These are phyloP conservation scores for Pipistrellus kuhlii DNA, from an alignment of 2,797 vertebrate genomes.

Conservation along the genomic window DNA sequence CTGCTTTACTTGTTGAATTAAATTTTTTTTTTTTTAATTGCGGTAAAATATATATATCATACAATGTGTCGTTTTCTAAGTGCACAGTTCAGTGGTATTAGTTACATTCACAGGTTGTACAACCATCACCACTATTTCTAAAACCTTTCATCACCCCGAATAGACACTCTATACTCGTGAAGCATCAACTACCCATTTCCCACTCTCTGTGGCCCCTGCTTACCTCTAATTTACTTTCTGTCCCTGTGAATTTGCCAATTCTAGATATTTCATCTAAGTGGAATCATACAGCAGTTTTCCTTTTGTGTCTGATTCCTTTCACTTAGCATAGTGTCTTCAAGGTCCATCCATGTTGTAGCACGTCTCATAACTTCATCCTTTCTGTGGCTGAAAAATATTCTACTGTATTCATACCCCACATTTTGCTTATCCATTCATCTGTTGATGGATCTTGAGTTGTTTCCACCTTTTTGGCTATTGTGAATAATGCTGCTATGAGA, in stretches of 20 bases:
- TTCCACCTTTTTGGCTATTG: not conserved
- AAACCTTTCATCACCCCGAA: not conserved
- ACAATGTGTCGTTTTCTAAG: not conserved
- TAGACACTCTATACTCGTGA: not conserved
- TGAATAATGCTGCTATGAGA: not conserved
- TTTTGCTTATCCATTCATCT: not conserved
- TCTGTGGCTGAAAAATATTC: not conserved
- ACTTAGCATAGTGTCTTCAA: not conserved
- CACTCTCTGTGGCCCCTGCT: not conserved
- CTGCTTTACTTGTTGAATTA: not conserved
- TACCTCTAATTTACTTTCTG: not conserved
- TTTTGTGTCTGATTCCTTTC: not conserved
- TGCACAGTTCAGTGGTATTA: not conserved
- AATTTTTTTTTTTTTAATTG: not conserved
- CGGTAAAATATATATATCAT: not conserved
- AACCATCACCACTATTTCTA: not conserved
- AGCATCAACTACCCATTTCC: not conserved
- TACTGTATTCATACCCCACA: not conserved
- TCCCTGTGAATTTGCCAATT: not conserved
- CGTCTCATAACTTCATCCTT: not conserved
- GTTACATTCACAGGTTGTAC: not conserved
- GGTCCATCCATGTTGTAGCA: not conserved
- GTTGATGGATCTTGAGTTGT: not conserved
- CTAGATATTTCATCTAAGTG: not conserved
- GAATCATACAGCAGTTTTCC: not conserved